Evolutionary conservation across 2,797 vertebrate genomes (phyloP).

Genomic region (Mormyrus proboscirostris): DNA sequence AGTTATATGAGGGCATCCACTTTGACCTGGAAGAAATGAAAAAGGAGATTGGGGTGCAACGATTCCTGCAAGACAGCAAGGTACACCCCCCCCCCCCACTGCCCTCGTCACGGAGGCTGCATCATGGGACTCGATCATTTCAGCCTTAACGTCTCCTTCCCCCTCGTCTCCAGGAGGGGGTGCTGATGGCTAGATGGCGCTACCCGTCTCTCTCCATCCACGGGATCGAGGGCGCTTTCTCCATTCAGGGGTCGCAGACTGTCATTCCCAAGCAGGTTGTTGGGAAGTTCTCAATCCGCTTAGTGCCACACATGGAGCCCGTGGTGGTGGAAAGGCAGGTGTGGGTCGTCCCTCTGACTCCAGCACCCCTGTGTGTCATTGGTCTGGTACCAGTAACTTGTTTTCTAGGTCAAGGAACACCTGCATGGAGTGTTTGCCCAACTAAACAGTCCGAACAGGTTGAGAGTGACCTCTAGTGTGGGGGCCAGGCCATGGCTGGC

Average conservation of each 20-base stretch:
- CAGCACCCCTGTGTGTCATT: neutral
- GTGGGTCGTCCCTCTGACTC: neutral
- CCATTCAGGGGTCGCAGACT: slow-evolving; percentile 58
- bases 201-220: slow-evolving; percentile 65
- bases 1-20: slow-evolving; percentile 47
- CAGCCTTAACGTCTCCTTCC: neutral
- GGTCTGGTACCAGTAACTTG: neutral
- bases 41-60: slow-evolving; percentile 46
- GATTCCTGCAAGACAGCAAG: slow-evolving; percentile 59
- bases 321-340: slow-evolving; percentile 50
- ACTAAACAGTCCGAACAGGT: slow-evolving; percentile 59
- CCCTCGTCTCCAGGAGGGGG: slow-evolving; percentile 50
- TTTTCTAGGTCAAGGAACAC: slow-evolving; percentile 53
- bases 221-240: slow-evolving; percentile 64
- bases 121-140: neutral
- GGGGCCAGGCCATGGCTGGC: slow-evolving; percentile 52
- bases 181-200: slow-evolving; percentile 60
- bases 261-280: slow-evolving; percentile 61
- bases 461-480: slow-evolving; percentile 48
- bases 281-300: slow-evolving; percentile 69
- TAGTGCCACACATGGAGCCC: slow-evolving; percentile 59
- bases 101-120: neutral
- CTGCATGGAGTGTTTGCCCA: slow-evolving; percentile 55
- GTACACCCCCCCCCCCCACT: slow-evolving; percentile 36
- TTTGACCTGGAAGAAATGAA: slow-evolving; percentile 56